These are phyloP conservation scores for Pasiphila rectangulata DNA, from an alignment of 2,888 invertebrate species.

Conservation along the genomic window DNA sequence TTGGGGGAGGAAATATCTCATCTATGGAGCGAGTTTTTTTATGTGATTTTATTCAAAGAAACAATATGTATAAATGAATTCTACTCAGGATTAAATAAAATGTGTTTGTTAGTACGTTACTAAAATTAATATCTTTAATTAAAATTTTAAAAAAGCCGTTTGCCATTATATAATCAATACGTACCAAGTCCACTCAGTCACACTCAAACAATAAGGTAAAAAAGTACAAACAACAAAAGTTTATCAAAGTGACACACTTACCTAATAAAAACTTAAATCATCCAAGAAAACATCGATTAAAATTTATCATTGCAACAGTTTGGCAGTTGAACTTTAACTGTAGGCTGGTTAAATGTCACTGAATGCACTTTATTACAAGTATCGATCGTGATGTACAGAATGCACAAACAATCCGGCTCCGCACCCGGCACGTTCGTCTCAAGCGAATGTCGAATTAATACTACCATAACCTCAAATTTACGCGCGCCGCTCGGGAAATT, in stretches of 20 bases:
- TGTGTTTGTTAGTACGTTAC: no score
- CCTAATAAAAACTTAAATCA: conserved; percentile 43
- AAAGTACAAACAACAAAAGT: conserved; percentile 16
- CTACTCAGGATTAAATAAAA: no score
- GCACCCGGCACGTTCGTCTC: conserved; percentile 56
- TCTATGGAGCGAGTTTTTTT: no score
- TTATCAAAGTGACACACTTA: conserved; percentile 37
- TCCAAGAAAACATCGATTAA: conserved; percentile 45
- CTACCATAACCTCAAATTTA: conserved; percentile 79
- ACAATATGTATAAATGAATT: no score
- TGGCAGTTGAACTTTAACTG: conserved; percentile 17
- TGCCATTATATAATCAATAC: neutral
- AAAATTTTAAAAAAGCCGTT: neutral
- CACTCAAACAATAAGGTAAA: no score
- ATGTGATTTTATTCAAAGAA: no score
- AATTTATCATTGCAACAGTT: conserved; percentile 23
- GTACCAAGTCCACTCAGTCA: no score
- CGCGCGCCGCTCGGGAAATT: conserved; percentile 70
- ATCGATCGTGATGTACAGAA: conserved; percentile 63
- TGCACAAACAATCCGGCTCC: conserved; percentile 45
- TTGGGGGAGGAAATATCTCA: conserved; percentile 8
- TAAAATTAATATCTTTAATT: no score
- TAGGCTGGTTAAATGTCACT: conserved; percentile 36
- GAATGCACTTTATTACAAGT: conserved; percentile 62
- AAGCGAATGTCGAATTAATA: conserved; percentile 69